Base-by-base conservation (phyloP, 2,888 invertebrate genomes). In the Phengaris alcon region DNA sequence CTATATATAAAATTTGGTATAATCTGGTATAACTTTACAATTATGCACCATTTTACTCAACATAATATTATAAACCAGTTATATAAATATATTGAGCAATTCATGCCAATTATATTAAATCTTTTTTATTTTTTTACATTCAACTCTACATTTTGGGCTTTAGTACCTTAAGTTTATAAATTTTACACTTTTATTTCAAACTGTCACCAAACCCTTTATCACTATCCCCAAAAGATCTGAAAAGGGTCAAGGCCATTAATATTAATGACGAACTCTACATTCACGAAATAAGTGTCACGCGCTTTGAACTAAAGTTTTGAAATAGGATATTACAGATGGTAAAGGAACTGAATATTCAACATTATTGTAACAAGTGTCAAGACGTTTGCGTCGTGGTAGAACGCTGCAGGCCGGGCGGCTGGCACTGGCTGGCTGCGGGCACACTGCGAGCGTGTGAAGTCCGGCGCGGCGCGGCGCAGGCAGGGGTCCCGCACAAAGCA, bases 391-490 rank as follows among this genome's bases (percentile, higher is more conserved):
- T 70, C 81, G 76, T 78, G 80, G 77, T 79, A 74, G 48, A 52
- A 51, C 64, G 48, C 59, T 46, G 68, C 55, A 22, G 44, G 22
- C 59, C 74, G 77, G 4, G 4, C 35, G 81, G 82, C 48, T 22
- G 6, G 7, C 83, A 84, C 84, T 85, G 85, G 85, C 85, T 84
- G 83, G 81, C 85, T 84, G 83, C 81, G 89, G 85, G 85, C 85
- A 84, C 83, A 81, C 85, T 84, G 83, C 81, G 89, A 91, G 90
- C 93, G 93, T 93, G 93, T 93, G 93, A 93, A 93, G 93, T 93
- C 93, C 93, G 88, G 90, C 86, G 84, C 88, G 83, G 84, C 59
- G 22, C 57, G 59, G 22, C 22, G 10, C 64, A 52, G 64, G 35
- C 87, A 88, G 87, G 85, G 91, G 90, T 87, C 84, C 80, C 54